These are phyloP conservation scores for Drepana arcuata DNA, from an alignment of 1,140 invertebrate species.

Conservation along the genomic window DNA sequence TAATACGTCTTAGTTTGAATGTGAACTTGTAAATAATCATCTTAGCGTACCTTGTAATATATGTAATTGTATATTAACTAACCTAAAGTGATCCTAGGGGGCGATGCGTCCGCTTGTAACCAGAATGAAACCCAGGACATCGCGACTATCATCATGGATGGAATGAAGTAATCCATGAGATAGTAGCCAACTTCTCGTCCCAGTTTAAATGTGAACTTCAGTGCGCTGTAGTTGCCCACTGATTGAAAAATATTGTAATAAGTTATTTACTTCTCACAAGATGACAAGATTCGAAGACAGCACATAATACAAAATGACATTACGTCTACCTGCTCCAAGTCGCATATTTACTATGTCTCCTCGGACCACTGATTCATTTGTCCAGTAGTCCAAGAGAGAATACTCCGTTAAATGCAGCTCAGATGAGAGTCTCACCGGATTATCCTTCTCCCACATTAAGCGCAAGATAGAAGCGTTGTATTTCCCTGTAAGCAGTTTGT, in stretches of 20 bases:
- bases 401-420: slow-evolving; percentile 89
- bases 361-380: slow-evolving; percentile 77
- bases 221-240: slow-evolving; percentile 87
- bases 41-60: not conserved
- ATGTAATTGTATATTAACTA: slow-evolving; percentile 13
- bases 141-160: slow-evolving; percentile 89
- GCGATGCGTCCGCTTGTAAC: slow-evolving; percentile 89
- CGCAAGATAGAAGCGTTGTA: slow-evolving; percentile 83
- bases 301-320: slow-evolving; percentile 40
- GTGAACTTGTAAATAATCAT: not conserved
- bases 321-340: slow-evolving; percentile 77
- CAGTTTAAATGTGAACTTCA: slow-evolving; percentile 84
- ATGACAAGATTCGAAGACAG: slow-evolving; percentile 4
- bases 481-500: slow-evolving; percentile 75
- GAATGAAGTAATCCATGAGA: slow-evolving; percentile 91
- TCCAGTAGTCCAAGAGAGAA: slow-evolving; percentile 78
- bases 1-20: not conserved
- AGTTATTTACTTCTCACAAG: not conserved
- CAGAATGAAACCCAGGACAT: slow-evolving; percentile 94
- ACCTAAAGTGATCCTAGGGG: slow-evolving; percentile 86
- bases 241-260: too few relatives aligned
- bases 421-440: slow-evolving; percentile 81
- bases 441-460: slow-evolving; percentile 81
- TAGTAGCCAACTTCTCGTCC: slow-evolving; percentile 89
- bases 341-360: slow-evolving; percentile 78